Conservation (phyloP, 1,140 invertebrate genomes). For the Apis mellifera region DNA sequence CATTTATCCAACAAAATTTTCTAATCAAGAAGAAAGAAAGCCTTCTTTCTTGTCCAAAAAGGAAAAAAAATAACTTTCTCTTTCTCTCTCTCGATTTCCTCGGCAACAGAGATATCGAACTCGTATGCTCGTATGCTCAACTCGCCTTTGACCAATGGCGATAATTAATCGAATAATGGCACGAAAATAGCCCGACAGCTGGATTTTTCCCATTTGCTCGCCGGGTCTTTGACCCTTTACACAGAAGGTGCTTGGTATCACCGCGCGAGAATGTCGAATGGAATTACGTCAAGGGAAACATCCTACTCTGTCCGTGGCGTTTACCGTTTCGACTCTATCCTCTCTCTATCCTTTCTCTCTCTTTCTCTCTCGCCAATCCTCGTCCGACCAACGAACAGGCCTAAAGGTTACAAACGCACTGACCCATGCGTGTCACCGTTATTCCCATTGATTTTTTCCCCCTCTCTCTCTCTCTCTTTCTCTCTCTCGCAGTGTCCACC, state of each 20-base stretch:
- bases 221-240: constrained; percentile 52
- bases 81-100: too few species aligned
- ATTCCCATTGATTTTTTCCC: constrained; percentile 65
- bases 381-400: constrained; percentile 33
- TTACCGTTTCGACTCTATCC: constrained; percentile 62
- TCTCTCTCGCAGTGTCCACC: not conserved
- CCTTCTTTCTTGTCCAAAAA: too few species aligned
- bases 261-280: constrained; percentile 65
- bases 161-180: constrained; percentile 63
- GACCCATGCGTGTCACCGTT: constrained; percentile 70
- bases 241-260: constrained; percentile 54
- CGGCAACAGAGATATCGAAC: too few species aligned
- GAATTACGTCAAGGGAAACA: constrained; percentile 67
- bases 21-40: too few species aligned
- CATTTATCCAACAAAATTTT: too few species aligned
- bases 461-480: not conserved
- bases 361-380: not conserved
- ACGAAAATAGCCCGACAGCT: constrained; percentile 53
- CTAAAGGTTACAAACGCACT: constrained; percentile 68
- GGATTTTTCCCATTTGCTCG: constrained; percentile 45
- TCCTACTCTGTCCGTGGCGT: constrained; percentile 59
- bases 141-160: too few species aligned
- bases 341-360: constrained; percentile 12
- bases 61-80: too few species aligned
- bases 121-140: too few species aligned